These are phyloP conservation scores for Apus apus DNA, from an alignment of 2,113 vertebrate genomes.

Conservation along the genomic window DNA sequence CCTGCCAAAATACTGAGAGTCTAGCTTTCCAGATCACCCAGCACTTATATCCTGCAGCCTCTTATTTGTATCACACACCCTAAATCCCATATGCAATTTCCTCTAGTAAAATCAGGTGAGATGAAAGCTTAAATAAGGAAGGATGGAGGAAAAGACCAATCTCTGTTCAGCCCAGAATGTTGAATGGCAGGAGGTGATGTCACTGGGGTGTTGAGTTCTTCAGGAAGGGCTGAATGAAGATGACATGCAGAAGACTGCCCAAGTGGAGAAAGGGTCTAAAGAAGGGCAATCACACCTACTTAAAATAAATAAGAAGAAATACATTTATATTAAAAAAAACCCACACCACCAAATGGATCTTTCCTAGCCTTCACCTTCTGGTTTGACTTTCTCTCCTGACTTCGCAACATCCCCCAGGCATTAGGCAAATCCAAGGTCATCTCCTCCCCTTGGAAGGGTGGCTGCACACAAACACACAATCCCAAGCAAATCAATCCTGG, in stretches of 20 bases:
- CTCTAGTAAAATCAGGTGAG: not conserved
- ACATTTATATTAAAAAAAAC: too few species aligned
- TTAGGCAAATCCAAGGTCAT: not conserved
- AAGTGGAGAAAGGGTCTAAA: not conserved
- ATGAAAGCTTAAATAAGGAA: not conserved
- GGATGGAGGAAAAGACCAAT: not conserved
- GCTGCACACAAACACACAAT: not conserved
- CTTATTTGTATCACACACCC: not conserved
- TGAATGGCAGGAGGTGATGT: not conserved
- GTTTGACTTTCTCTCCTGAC: not conserved
- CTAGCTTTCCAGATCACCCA: not conserved
- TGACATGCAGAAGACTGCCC: not conserved
- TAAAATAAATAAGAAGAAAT: too few species aligned
- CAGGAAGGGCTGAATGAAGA: not conserved
- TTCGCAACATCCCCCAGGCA: accelerated
- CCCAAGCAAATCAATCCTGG: not conserved
- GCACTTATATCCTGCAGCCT: not conserved
- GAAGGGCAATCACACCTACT: not conserved
- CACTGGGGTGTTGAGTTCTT: not conserved
- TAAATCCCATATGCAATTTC: not conserved
- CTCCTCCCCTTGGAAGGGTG: not conserved
- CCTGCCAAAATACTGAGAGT: not conserved
- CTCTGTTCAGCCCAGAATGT: not conserved
- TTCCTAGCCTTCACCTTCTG: not conserved
- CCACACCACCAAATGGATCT: too few species aligned